Evolutionary conservation across 2,888 invertebrate species (phyloP), one percentile per base, ranked within the genome.

Genomic region (Euspilapteryx auroguttella): DNA sequence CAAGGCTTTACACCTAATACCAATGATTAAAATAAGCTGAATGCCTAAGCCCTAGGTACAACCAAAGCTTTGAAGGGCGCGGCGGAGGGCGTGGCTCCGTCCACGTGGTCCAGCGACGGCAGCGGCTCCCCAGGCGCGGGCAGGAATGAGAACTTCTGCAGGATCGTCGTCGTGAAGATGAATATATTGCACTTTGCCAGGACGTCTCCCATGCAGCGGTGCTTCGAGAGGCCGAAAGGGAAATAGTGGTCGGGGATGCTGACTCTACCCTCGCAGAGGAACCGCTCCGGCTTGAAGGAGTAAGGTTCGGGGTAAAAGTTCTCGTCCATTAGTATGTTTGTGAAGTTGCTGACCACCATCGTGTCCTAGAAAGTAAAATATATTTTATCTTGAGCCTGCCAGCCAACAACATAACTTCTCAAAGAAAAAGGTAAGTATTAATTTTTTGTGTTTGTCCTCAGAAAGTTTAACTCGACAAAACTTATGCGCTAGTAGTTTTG

Each of bases 201-300:
- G 0, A 64, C 55, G 46, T 92, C 91, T 1, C 91, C 92, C 81
- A 91, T 81, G 45, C 92, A 92, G 28, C 90, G 82, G 47, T 86
- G 88, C 41, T 84, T 86, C 1, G 88, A 87, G 28, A 84, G 63
- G 10, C 90, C 89, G 44, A 92, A 92, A 0, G 91, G 91, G 38
- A 87, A 79, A 46, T 82, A 89, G 23, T 79, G 75, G 11, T 88
- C 87, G 0, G 87, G 87, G 2, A 83, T 47, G 14, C 62, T 53
- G 1, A 83, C 55, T 36, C 83, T 85, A 0, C 81, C 80, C 28
- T 84, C 68, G 7, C 69, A 61, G 3, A 91, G 47, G 53, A 86
- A 91, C 31, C 91, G 73, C 34, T 89, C 89, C 0, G 92, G 92
- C 27, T 79, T 77, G 58, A 91, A 92, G 3, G 63, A 53, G 34